Evolutionary conservation across 2,888 invertebrate genomes (phyloP), one percentile per base, ranked within the genome.

Genomic region (Melinaea marsaeus): DNA sequence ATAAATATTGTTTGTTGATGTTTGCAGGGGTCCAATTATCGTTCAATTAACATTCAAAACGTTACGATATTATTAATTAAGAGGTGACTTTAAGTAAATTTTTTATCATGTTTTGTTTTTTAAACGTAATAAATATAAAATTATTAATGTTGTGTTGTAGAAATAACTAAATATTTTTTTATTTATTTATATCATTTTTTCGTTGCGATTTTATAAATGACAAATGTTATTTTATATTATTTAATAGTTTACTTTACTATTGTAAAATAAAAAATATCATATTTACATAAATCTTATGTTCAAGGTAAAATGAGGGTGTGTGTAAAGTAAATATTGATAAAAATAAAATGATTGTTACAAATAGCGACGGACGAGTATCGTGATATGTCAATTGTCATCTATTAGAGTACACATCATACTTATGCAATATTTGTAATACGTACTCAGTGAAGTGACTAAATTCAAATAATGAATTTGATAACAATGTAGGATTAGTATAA

Each of bases 1-100:
- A 77, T 67, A 70, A 73, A 55, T 59, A 61, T 56, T 64, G 54
- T 22, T 58, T 33, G 35, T 61, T 58, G 64, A 64, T 64, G 60
- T 67, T 66, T 67, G 69, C 60, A 62, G 64, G 68, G 66, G 67
- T 66, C 73, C 79, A 84, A 81, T 84, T 83, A 85, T 78, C 79
- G 74, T 75, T 72, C 74, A 76, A 79, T 82, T 85, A 82, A 78
- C 78, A 71, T 72, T 76, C 79, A 71, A 75, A 73, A 68, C 75
- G 80, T 79, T 83, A 82, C 81, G 80, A 84, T 81, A 81, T 73
- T 73, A 75, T 75, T 57, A 48, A 37, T 55, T 22, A 35, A 56
- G 37, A 3, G 13, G 5, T 37, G 56, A 56, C 56, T n/a, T 56
- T 3, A 55, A 54, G 35, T 42, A 45, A 60, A 45, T 22, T 55